Conservation (phyloP, 1,140 invertebrate species). For the Danaus melanippus region DNA sequence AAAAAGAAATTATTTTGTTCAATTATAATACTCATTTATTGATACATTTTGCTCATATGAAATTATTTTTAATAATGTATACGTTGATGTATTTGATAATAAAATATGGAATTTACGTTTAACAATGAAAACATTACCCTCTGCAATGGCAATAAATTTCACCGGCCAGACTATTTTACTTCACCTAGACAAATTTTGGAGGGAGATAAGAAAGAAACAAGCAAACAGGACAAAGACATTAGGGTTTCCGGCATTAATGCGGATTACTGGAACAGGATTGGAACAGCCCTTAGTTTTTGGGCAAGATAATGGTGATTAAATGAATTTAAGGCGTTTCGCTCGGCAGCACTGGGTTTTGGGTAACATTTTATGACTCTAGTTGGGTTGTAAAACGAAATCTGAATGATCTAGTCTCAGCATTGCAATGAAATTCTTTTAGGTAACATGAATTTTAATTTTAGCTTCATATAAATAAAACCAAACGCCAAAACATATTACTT, state of each 20-base stretch:
- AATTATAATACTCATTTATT: too few species aligned
- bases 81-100: too few species aligned
- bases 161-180: constrained; percentile 43
- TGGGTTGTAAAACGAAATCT: constrained; percentile 24
- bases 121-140: too few species aligned
- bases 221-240: constrained; percentile 48
- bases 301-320: constrained; percentile 55
- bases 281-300: constrained; percentile 43
- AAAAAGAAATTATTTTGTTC: too few species aligned
- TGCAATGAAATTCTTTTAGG: too few species aligned
- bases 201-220: constrained; percentile 59
- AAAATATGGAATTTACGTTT: too few species aligned
- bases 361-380: constrained; percentile 27
- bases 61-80: too few species aligned
- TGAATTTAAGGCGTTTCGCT: constrained; percentile 41
- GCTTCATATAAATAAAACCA: too few species aligned
- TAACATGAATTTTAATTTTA: too few species aligned
- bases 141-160: constrained; percentile 39
- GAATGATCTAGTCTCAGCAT: constrained; percentile 12
- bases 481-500: too few species aligned
- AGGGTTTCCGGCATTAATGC: constrained; percentile 47
- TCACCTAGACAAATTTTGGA: constrained; percentile 64
- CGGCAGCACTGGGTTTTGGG: constrained; percentile 23
- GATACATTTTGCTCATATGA: too few species aligned
- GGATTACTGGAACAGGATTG: constrained; percentile 43